A percentile compares a stretch with the other conserved stretches of the same genome.
phyloP scores from a whole-genome alignment of 2,113 vertebrate species.

The Hypanus sabinus region DNA sequence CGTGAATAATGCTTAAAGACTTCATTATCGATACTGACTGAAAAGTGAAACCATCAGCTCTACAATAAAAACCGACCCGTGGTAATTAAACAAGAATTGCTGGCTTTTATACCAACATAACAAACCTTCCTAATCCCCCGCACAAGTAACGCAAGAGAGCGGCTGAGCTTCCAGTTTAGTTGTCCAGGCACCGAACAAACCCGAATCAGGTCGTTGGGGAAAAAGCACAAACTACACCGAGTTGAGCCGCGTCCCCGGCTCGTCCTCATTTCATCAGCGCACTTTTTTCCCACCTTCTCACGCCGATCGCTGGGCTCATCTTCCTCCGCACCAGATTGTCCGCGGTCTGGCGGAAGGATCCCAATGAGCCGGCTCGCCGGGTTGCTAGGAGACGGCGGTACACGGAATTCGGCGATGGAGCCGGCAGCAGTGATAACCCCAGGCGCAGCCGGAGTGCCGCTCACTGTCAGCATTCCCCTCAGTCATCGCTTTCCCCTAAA shows the following conservation, averaged over 20 bases:
- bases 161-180: not conserved
- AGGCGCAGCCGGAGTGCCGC: no score
- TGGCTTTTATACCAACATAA: not conserved
- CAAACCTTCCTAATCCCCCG: not conserved
- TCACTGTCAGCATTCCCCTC: no score
- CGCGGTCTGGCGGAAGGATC: not conserved
- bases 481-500: no score
- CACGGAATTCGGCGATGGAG: not conserved
- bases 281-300: not conserved
- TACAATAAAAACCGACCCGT: no score
- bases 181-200: not conserved
- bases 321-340: not conserved
- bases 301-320: no score
- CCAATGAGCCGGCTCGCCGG: not conserved
- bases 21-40: not conserved
- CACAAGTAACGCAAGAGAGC: not conserved
- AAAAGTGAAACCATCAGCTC: not conserved
- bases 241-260: not conserved
- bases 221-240: not conserved
- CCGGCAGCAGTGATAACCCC: no score
- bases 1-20: not conserved
- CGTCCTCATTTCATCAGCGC: not conserved
- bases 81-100: not conserved
- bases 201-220: not conserved
- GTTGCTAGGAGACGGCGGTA: conserved; percentile 17